phyloP scores from a whole-genome alignment of 2,888 invertebrate genomes.

The Cryptus armator region DNA sequence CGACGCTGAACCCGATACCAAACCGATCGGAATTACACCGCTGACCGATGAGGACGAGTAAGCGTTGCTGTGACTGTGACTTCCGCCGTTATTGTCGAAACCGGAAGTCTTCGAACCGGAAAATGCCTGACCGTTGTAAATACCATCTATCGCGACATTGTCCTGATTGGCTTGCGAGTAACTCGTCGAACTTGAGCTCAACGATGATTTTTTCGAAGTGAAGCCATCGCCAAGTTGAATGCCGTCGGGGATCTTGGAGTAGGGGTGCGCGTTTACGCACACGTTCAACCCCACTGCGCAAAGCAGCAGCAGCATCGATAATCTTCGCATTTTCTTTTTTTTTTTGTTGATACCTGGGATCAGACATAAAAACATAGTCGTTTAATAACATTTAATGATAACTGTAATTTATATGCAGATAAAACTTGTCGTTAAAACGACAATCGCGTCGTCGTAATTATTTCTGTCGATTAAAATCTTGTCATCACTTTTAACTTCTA shows the following conservation, averaged over 20 bases:
- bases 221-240: constrained; percentile 55
- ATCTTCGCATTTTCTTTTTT: constrained; percentile 71
- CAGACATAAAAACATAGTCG: constrained; percentile 30
- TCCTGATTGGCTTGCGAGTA: constrained; percentile 69
- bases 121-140: constrained; percentile 68
- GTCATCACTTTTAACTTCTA: neutral
- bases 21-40: constrained; percentile 60
- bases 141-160: constrained; percentile 65
- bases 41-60: constrained; percentile 66
- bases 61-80: constrained; percentile 66
- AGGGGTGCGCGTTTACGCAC: constrained; percentile 71
- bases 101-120: constrained; percentile 65
- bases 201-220: constrained; percentile 64
- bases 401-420: neutral
- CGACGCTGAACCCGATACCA: constrained; percentile 28
- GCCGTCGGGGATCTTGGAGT: constrained; percentile 70
- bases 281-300: constrained; percentile 72
- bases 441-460: neutral
- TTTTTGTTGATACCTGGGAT: constrained; percentile 68
- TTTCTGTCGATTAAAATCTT: neutral
- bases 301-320: constrained; percentile 72
- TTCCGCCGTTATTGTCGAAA: constrained; percentile 66
- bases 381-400: neutral
- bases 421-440: neutral
- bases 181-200: constrained; percentile 70